These are phyloP conservation scores for Cynodonichthys magdalenae DNA, from an alignment of 2,797 vertebrate species.

Conservation along the genomic window DNA sequence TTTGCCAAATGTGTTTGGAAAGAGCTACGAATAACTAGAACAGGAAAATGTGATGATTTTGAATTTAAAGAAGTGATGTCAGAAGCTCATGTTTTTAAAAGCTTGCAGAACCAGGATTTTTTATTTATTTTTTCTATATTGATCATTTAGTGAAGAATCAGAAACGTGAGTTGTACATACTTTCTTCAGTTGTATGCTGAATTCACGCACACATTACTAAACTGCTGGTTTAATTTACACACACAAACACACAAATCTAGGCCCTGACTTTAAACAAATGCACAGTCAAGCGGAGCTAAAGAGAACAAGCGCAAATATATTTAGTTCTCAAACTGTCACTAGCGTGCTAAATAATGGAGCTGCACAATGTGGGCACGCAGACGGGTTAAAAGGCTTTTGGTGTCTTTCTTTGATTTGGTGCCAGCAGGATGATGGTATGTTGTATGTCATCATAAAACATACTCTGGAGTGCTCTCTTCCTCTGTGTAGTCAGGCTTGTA, in stretches of 20 bases:
- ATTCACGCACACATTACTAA: constrained; percentile 1
- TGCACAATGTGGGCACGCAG: constrained; percentile 31
- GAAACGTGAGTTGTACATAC: constrained; percentile 4
- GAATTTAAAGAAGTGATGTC: constrained; percentile 10
- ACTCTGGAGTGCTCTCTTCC: constrained; percentile 16
- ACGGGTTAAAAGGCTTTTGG: constrained; percentile 76
- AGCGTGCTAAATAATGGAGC: constrained; percentile 73
- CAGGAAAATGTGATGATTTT: no score
- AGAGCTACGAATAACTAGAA: no score
- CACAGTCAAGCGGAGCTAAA: constrained; percentile 25
- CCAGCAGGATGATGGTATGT: constrained; percentile 43
- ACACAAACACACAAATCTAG: constrained; percentile 5
- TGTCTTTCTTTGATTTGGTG: constrained; percentile 67
- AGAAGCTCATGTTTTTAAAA: constrained; percentile 30
- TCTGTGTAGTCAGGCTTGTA: not conserved
- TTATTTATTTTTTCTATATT: constrained; percentile 13
- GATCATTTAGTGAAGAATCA: constrained; percentile 3
- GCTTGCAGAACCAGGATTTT: not conserved
- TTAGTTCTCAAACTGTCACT: constrained; percentile 54
- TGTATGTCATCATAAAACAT: constrained; percentile 31
- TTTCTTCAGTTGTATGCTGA: constrained; percentile 3
- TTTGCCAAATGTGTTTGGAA: no score
- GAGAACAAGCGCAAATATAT: constrained; percentile 38
- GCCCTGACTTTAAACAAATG: constrained; percentile 23
- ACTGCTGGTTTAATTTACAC: constrained; percentile 31